Conservation (phyloP, 1,140 invertebrate genomes). For the Pollicipes pollicipes region DNA sequence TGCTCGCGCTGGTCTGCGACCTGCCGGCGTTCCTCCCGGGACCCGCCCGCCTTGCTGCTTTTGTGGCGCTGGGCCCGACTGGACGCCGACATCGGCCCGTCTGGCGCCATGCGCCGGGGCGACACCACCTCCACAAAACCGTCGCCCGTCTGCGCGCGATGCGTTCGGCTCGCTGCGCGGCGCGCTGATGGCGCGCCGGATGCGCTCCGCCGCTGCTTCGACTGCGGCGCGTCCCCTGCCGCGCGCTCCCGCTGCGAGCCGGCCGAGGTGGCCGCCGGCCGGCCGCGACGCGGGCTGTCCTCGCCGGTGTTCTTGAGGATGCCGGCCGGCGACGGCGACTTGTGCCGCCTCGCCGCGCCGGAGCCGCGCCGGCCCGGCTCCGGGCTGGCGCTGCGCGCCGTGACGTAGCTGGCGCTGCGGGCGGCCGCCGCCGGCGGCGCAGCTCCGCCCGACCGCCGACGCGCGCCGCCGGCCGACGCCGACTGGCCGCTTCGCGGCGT, state of each 20-base stretch:
- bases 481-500: background rate
- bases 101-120: background rate
- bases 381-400: background rate
- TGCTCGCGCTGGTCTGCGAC: background rate
- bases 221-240: too few species aligned
- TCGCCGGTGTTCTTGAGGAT: background rate
- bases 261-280: too few species aligned
- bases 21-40: background rate
- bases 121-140: background rate
- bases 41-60: background rate
- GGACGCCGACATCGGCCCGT: background rate
- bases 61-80: background rate
- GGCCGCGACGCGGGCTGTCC: background rate
- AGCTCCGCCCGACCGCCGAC: too few species aligned
- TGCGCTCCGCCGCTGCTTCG: background rate
- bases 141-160: too few species aligned
- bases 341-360: too few species aligned
- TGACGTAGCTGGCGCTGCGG: background rate
- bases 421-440: too few species aligned
- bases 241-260: background rate
- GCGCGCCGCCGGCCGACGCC: too few species aligned
- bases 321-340: background rate
- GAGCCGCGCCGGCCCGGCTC: background rate
- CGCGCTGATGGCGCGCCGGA: background rate
- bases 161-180: too few species aligned